Evolutionary conservation across 2,797 vertebrate genomes (phyloP), one percentile per base, ranked within the genome.

Genomic region (Crocidura indochinensis): DNA sequence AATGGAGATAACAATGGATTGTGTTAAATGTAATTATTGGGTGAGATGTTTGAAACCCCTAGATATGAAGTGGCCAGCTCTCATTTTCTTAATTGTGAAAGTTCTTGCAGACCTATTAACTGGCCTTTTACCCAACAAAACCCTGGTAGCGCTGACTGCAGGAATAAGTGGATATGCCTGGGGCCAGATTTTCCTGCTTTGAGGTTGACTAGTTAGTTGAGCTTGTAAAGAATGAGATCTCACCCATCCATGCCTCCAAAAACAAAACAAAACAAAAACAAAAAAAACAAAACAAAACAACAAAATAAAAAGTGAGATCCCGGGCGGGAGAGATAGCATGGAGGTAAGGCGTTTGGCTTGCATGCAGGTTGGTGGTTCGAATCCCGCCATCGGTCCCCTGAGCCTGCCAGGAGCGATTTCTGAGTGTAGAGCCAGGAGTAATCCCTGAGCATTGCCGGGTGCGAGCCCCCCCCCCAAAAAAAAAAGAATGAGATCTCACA

Each of bases 121-220:
- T 29, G n/a, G 47, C 8, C 26, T 77, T 88, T 64, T 53, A 44
- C 11, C 67, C 46, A 87, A 67, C 46, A 12, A 27, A 78, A 84
- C 73, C 2, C 29, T 60, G 14, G 26, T 0, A 51, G 76, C 10
- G 24, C 27, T 67, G 22, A 26, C 8, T 14, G 51, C 31, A 44
- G 20, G 46, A 29, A 3, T 62, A 46, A 49, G 8, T n/a, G 15
- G 10, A 26, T 0, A n/a, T 14, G 8, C 1, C 2, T 9, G 2
- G 15, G 49, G 26, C 0, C 27, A 65, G 1, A 27, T 22, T 77
- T 78, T 69, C 49, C 46, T 65, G 1, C 47, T 76, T 84, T 20
- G 9, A 72, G 64, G 8, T 8, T 15, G 67, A 65, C 76, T 62
- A 14, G 12, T 76, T 15, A 53, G 14, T 46, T 67, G 31, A 53